phyloP scores from a whole-genome alignment of 2,797 vertebrate species.

The Ctenopoma kingsleyae region DNA sequence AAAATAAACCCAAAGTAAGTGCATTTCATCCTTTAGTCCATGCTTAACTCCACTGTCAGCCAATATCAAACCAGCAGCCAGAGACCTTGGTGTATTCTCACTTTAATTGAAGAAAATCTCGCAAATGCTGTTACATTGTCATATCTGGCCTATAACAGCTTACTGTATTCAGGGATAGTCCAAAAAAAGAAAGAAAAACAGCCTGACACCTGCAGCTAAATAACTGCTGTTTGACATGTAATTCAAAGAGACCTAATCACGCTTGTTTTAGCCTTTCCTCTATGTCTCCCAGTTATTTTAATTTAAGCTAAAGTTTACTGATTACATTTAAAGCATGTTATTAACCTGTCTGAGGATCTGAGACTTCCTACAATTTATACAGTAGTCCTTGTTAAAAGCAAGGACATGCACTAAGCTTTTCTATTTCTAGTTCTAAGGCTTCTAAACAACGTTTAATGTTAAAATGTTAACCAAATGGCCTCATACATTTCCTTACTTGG shows the following conservation, averaged over 20 bases:
- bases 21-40: too few species aligned
- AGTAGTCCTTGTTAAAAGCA: conserved; percentile 3
- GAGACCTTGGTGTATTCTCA: neutral
- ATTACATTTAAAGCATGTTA: neutral
- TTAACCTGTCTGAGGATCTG: neutral
- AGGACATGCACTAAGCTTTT: conserved; percentile 1
- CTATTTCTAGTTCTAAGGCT: neutral
- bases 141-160: neutral
- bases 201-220: neutral
- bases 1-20: too few species aligned
- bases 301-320: neutral
- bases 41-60: too few species aligned
- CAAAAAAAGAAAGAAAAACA: too few species aligned
- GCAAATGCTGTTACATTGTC: neutral
- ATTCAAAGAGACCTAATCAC: neutral
- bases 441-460: conserved; percentile 7
- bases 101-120: too few species aligned
- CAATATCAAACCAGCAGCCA: too few species aligned
- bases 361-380: too few species aligned
- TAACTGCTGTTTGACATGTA: too few species aligned
- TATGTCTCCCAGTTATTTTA: neutral
- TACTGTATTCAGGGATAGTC: neutral
- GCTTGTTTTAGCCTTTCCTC: neutral
- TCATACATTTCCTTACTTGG: neutral
- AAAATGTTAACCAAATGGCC: conserved; percentile 5